Percentiles rank a stretch among this genome's conserved stretches.
phyloP scores from a whole-genome alignment of 1,140 invertebrate genomes.

The Leptonema lineaticorne region DNA sequence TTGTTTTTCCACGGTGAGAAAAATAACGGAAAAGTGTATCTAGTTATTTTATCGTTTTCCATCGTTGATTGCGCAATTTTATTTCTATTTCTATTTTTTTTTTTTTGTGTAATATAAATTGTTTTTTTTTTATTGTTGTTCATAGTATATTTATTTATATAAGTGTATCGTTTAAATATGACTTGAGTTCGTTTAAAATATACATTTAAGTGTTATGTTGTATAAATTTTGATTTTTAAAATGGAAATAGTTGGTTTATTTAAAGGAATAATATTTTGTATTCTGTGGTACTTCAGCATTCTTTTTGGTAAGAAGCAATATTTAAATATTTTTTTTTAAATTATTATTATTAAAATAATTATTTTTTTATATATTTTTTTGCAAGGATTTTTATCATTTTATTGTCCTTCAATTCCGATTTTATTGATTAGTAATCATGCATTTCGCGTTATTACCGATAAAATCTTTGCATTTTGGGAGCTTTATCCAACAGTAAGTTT shows the following conservation, averaged over 20 bases:
- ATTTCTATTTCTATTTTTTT: too few relatives aligned
- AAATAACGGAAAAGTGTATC: neutral
- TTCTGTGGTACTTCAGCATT: conserved; percentile 39
- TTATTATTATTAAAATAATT: neutral
- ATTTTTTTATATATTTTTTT: conserved; percentile 30
- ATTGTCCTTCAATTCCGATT: conserved; percentile 69
- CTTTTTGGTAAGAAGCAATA: conserved; percentile 36
- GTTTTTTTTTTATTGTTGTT: neutral
- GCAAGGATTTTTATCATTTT: conserved; percentile 64
- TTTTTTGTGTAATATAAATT: neutral
- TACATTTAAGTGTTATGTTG: neutral
- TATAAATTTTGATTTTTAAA: neutral
- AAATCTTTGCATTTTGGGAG: conserved; percentile 75
- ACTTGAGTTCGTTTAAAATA: neutral
- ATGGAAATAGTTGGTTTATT: conserved; percentile 21
- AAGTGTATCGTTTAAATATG: neutral
- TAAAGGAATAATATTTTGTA: conserved; percentile 34
- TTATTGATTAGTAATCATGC: conserved; percentile 64
- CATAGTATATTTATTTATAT: neutral
- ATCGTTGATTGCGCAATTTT: too few relatives aligned
- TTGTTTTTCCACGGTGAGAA: neutral
- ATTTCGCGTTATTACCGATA: conserved; percentile 67
- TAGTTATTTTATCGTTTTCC: too few relatives aligned
- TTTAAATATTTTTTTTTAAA: neutral
- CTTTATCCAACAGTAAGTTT: conserved; percentile 73